Evolutionary conservation across 2,888 invertebrate genomes (phyloP).

Genomic region (Megamerina dolium): DNA sequence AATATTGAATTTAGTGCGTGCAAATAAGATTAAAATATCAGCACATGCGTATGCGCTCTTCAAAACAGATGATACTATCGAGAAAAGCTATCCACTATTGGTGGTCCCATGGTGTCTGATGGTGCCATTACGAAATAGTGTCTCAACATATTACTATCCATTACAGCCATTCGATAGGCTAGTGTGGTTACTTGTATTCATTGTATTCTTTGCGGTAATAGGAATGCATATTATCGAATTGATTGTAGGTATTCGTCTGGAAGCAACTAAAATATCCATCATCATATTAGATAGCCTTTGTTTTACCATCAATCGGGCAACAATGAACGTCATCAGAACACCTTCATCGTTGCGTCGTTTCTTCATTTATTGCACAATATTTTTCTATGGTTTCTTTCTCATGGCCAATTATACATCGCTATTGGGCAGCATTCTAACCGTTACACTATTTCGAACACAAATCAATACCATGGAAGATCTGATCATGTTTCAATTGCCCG

Average conservation of each 20-base stretch:
- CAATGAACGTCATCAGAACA: slow-evolving; percentile 19
- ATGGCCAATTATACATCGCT: slow-evolving; percentile 33
- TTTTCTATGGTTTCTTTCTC: slow-evolving; percentile 34
- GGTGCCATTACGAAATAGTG: slow-evolving; percentile 26
- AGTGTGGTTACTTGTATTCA: slow-evolving; percentile 29
- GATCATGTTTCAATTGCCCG: slow-evolving; percentile 26
- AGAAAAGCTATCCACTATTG: slow-evolving; percentile 34
- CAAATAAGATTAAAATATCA: slow-evolving; percentile 24
- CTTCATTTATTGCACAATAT: slow-evolving; percentile 25
- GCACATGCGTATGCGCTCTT: slow-evolving; percentile 38
- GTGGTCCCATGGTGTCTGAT: slow-evolving; percentile 39
- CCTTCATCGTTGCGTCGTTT: slow-evolving; percentile 24
- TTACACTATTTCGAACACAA: slow-evolving; percentile 33
- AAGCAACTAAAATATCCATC: not conserved
- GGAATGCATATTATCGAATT: not conserved
- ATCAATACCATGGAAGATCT: slow-evolving; percentile 37
- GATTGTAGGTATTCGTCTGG: not conserved
- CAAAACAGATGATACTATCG: slow-evolving; percentile 26
- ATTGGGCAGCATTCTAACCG: slow-evolving; percentile 36
- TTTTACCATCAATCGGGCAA: slow-evolving; percentile 29
- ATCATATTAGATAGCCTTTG: slow-evolving; percentile 25
- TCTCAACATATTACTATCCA: slow-evolving; percentile 31
- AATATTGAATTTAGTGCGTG: no score
- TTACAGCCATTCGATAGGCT: slow-evolving; percentile 30
- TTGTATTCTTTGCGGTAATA: slow-evolving; percentile 21